Conservation (phyloP, 1,140 invertebrate genomes). For the Papilio helenus region DNA sequence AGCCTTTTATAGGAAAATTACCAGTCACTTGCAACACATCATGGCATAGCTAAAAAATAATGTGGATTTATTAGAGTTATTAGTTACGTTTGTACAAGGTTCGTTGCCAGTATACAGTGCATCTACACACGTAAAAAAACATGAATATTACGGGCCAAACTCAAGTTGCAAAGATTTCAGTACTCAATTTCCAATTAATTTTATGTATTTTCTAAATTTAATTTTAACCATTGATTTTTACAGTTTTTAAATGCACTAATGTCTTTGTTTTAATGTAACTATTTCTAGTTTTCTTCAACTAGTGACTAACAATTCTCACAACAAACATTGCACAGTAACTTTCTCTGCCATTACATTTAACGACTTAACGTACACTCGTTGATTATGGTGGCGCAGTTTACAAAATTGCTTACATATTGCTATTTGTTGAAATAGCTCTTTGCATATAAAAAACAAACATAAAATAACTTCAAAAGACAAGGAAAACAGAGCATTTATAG, state of each 20-base stretch:
- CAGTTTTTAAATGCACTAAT: too few relatives aligned
- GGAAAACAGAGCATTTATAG: too few relatives aligned
- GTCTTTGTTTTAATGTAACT: neutral
- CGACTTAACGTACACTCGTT: neutral
- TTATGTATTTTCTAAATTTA: neutral
- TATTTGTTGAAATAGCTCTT: neutral
- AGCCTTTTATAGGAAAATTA: slow-evolving; percentile 13
- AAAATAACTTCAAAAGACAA: too few relatives aligned
- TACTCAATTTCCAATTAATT: too few relatives aligned
- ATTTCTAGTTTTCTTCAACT: neutral
- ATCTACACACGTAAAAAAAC: neutral
- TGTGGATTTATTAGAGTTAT: neutral
- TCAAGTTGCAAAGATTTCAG: too few relatives aligned
- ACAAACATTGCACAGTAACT: neutral
- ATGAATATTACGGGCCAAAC: too few relatives aligned
- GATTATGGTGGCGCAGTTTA: neutral
- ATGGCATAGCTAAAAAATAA: neutral
- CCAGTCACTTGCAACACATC: slow-evolving; percentile 7
- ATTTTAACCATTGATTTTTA: too few relatives aligned
- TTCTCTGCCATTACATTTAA: slow-evolving; percentile 14
- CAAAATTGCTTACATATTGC: neutral
- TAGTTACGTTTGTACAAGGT: neutral
- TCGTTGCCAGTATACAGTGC: neutral
- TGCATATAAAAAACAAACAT: too few relatives aligned
- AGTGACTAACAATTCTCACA: neutral